phyloP scores from a whole-genome alignment of 2,113 vertebrate genomes.

The Heterotis niloticus region DNA sequence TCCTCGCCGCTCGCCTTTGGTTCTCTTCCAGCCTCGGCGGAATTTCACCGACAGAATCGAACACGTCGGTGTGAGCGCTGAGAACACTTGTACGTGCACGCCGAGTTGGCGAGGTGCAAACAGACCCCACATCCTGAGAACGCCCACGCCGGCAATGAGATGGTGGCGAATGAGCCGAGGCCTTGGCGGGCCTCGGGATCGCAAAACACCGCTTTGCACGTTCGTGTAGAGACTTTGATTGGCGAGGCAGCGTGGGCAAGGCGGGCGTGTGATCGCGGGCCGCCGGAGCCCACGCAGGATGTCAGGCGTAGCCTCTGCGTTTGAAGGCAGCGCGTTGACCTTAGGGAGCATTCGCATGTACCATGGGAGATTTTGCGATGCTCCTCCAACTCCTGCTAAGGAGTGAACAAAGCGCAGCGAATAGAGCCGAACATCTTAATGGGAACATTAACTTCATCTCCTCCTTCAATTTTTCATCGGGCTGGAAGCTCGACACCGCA shows the following conservation, averaged over 20 bases:
- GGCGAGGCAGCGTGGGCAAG: neutral
- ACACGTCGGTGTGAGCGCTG: neutral
- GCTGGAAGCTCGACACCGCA: constrained; percentile 37
- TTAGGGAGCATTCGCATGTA: neutral
- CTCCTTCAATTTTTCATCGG: constrained; percentile 47
- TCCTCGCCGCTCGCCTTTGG: neutral
- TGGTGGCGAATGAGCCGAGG: neutral
- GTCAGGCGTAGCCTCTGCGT: neutral
- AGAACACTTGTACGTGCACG: neutral
- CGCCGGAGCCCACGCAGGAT: neutral
- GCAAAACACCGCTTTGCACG: neutral
- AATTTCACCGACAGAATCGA: neutral
- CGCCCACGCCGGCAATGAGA: neutral
- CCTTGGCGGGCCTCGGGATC: neutral
- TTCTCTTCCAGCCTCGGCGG: neutral
- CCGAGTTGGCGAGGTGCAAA: neutral
- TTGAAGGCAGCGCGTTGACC: neutral
- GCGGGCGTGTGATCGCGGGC: neutral
- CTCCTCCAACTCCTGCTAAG: neutral
- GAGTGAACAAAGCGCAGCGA: constrained; percentile 26
- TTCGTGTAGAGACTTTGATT: neutral
- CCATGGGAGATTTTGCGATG: neutral
- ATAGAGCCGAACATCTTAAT: constrained; percentile 47
- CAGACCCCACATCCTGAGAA: neutral
- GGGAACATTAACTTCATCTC: constrained; percentile 52